Evolutionary conservation across 2,113 vertebrate species (phyloP).

Genomic region (Manacus vitellinus): DNA sequence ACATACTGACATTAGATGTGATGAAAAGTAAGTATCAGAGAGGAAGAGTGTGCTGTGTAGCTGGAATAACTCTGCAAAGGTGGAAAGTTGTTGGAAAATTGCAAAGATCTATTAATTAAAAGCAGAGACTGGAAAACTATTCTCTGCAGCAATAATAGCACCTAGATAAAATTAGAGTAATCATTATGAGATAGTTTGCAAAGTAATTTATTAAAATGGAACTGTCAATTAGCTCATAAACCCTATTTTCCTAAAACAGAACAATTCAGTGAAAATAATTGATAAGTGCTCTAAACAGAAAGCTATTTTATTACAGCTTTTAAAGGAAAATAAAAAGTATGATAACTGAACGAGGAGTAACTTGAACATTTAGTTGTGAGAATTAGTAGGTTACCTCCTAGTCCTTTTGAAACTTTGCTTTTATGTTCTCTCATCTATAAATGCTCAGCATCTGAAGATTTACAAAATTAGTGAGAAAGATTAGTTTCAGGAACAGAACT

Average conservation of each 20-base stretch:
- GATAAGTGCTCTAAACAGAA: not conserved
- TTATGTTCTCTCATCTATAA: not conserved
- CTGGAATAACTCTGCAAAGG: not conserved
- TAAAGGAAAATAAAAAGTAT: not conserved
- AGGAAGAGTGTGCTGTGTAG: not conserved
- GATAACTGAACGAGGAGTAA: not conserved
- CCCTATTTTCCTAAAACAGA: not conserved
- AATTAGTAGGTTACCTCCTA: not conserved
- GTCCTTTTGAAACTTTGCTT: not conserved
- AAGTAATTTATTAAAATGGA: not conserved
- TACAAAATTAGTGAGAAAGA: not conserved
- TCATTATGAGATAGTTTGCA: not conserved
- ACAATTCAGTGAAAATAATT: not conserved
- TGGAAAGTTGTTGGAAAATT: not conserved
- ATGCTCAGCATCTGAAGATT: not conserved
- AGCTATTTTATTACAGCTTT: not conserved
- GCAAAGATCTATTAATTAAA: constrained; percentile 1
- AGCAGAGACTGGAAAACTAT: not conserved
- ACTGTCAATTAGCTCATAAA: not conserved
- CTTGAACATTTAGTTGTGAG: not conserved
- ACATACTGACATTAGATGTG: not conserved
- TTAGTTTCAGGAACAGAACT: not conserved
- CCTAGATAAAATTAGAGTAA: not conserved
- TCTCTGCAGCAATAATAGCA: not conserved
- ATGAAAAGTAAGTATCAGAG: constrained; percentile 6